phyloP scores from a whole-genome alignment of 37 sponge, comb jelly and placozoan genomes.

The Diacarnus erythraeanus region DNA sequence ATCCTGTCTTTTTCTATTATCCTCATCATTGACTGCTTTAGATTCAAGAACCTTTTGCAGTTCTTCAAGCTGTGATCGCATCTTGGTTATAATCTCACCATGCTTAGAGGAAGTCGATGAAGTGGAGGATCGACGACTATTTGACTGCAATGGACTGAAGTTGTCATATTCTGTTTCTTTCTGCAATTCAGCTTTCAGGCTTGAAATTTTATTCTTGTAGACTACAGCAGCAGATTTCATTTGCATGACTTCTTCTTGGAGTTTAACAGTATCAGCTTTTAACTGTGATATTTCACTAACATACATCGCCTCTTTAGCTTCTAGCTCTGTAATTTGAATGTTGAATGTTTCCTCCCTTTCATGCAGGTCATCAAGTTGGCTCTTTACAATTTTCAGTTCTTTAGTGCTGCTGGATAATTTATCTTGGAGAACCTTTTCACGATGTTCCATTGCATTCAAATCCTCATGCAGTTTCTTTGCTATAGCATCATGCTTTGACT shows the following conservation, averaged over 20 bases:
- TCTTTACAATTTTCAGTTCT: background rate
- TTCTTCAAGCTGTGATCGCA: constrained; percentile 56
- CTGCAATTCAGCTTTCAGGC: constrained; percentile 14
- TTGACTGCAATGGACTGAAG: background rate
- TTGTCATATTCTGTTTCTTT: background rate
- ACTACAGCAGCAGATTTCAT: background rate
- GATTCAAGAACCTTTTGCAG: constrained; percentile 26
- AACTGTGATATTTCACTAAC: background rate
- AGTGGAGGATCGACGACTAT: background rate
- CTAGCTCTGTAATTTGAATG: background rate
- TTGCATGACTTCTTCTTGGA: constrained; percentile 1
- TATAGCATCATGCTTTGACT: background rate
- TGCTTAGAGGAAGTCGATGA: constrained; percentile 3
- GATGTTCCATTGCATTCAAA: background rate
- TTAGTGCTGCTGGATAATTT: background rate
- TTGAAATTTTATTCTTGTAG: background rate
- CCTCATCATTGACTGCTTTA: background rate
- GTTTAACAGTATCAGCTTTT: background rate
- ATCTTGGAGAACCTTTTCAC: background rate
- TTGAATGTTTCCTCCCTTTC: background rate
- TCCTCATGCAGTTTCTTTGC: background rate
- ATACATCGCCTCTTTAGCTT: background rate
- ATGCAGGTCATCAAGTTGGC: background rate
- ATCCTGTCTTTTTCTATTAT: background rate
- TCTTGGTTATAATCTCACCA: constrained; percentile 33